phyloP scores from a whole-genome alignment of 2,888 invertebrate species.

The Syrista parreyssii region DNA sequence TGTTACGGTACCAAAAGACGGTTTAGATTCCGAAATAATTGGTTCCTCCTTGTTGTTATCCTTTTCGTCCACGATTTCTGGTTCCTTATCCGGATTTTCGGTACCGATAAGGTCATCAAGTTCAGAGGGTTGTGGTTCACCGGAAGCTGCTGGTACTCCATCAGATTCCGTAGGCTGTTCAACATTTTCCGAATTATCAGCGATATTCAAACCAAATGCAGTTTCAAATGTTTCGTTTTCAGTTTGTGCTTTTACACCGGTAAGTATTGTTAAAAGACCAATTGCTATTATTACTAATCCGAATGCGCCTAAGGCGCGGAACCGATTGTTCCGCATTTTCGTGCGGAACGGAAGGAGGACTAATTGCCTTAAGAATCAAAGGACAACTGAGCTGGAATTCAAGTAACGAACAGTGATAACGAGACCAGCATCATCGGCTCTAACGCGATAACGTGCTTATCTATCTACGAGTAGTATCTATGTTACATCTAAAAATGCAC shows the following conservation, averaged over 20 bases:
- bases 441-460: slow-evolving; percentile 53
- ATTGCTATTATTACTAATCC: not conserved
- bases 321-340: not conserved
- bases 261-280: not conserved
- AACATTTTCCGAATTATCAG: slow-evolving; percentile 14
- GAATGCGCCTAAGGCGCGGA: not conserved
- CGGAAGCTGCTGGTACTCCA: not conserved
- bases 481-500: not conserved
- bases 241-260: slow-evolving; percentile 18
- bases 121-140: slow-evolving; percentile 26
- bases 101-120: slow-evolving; percentile 36
- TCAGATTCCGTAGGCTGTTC: not conserved
- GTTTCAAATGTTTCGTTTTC: slow-evolving; percentile 43
- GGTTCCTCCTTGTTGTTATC: slow-evolving; percentile 2
- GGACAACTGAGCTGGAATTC: slow-evolving; percentile 37
- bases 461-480: slow-evolving; percentile 35
- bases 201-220: slow-evolving; percentile 40
- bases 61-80: slow-evolving; percentile 4
- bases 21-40: not conserved
- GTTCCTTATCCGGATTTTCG: not conserved
- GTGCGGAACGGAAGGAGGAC: slow-evolving; percentile 14
- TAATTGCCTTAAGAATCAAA: slow-evolving; percentile 36
- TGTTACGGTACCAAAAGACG: not conserved
- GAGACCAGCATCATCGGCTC: slow-evolving; percentile 49
- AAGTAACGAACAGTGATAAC: slow-evolving; percentile 39